A percentile compares a stretch with the other conserved stretches of the same genome.
phyloP scores from a whole-genome alignment of 2,888 invertebrate species.

The Heliothis peltigera region DNA sequence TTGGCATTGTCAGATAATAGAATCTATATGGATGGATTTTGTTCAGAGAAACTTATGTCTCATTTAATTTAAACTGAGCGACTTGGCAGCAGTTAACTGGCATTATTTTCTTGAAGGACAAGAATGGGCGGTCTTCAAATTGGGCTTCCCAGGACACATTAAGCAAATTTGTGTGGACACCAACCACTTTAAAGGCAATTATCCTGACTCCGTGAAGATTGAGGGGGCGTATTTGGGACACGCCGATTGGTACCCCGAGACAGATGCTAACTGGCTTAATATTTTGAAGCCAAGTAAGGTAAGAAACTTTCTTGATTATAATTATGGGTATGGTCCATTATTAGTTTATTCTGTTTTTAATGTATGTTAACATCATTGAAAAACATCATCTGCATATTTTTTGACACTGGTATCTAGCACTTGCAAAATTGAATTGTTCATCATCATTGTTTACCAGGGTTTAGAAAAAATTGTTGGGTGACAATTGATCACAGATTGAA shows the following conservation, averaged over 20 bases:
- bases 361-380: background rate
- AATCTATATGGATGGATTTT: background rate
- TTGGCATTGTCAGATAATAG: background rate
- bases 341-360: background rate
- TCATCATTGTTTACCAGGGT: no score
- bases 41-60: background rate
- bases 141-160: conserved; percentile 88
- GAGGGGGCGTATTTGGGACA: conserved; percentile 84
- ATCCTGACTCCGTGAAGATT: conserved; percentile 90
- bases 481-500: no score
- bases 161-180: conserved; percentile 90
- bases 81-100: conserved; percentile 3
- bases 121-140: conserved; percentile 91
- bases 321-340: background rate
- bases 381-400: no score
- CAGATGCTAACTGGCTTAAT: conserved; percentile 79
- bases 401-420: no score
- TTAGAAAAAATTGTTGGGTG: no score
- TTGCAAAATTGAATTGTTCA: no score
- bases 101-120: conserved; percentile 76
- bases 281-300: conserved; percentile 89
- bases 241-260: conserved; percentile 72
- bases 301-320: conserved; percentile 45
- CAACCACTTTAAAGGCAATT: conserved; percentile 91
- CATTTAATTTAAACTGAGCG: background rate